Evolutionary conservation across 2,113 vertebrate genomes (phyloP), one percentile per base, ranked within the genome.

Genomic region (Hiodon alosoides): DNA sequence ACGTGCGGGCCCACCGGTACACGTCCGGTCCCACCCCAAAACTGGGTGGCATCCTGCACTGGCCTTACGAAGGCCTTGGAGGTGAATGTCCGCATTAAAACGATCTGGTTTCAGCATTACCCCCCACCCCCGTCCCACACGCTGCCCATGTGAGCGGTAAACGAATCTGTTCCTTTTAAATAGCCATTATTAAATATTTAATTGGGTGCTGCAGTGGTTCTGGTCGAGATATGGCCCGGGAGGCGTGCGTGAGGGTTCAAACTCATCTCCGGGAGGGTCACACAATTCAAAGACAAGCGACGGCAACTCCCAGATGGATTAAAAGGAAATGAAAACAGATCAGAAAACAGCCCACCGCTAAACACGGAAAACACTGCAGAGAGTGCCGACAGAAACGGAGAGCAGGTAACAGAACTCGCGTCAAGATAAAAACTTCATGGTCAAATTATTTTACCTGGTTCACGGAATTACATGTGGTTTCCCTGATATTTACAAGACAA

Each of bases 181-280:
- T 70, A 71, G 51, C 67, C 69, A 76, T 76, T 69, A 76, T 54
- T 69, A 76, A 76, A 76, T 70, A 76, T 76, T 76, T 76, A 7
- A 76, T 69, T 31, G 31, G 67, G 16, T 47, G 50, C 66, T 11
- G 48, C 69, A n/a, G 66, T 59, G 48, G 59, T 7, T 6, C 13
- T 50, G n/a, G 52, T 8, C n/a, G 46, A 69, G 50, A 62, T 48
- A 8, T 52, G 65, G 54, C 51, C n/a, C 13, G 11, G 17, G 55
- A 48, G 14, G 13, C 7, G 59, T n/a, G 65, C 47, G 54, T 10
- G 46, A 55, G 58, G 75, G 75, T 66, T 77, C 69, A 77, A 57
- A 72, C 66, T 77, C 75, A 77, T 77, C 71, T 76, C 69, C 47
- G n/a, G 60, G 60, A 64, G 75, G 69, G 69, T 71, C 68, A 72